Evolutionary conservation across 2,797 vertebrate species (phyloP).

Genomic region (Vipera latastei): DNA sequence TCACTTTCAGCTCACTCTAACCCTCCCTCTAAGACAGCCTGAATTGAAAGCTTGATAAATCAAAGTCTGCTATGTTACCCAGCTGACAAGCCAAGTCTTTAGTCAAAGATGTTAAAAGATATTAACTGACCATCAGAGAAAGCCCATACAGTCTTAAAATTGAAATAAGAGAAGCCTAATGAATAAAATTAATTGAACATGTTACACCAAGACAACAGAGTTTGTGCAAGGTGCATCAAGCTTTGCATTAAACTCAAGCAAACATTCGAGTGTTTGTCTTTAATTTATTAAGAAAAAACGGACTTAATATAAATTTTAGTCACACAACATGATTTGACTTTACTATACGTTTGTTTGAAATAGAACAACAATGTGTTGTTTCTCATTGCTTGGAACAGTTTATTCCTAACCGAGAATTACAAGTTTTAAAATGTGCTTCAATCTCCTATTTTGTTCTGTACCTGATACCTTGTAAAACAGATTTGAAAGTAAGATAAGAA

Average conservation of each 20-base stretch:
- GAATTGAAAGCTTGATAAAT: conserved; percentile 49
- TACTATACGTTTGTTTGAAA: not conserved
- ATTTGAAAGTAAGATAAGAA: not conserved
- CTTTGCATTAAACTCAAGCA: conserved; percentile 39
- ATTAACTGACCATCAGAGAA: conserved; percentile 62
- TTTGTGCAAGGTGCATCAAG: conserved; percentile 56
- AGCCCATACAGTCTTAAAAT: conserved; percentile 54
- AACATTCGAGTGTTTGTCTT: conserved; percentile 20
- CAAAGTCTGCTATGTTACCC: conserved; percentile 40
- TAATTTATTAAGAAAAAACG: not conserved
- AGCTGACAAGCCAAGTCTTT: conserved; percentile 38
- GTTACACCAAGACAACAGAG: conserved; percentile 34
- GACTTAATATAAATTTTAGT: not conserved
- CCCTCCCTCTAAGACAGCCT: conserved; percentile 10
- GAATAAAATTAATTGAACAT: conserved; percentile 57
- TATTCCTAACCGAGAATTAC: not conserved
- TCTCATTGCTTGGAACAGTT: not conserved
- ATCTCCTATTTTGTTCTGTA: not conserved
- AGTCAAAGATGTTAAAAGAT: conserved; percentile 58
- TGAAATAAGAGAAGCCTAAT: conserved; percentile 50
- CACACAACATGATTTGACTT: not conserved
- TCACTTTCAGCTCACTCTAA: conserved; percentile 4
- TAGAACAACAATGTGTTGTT: not conserved
- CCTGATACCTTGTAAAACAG: not conserved
- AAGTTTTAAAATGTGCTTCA: not conserved